Evolutionary conservation across 1,140 invertebrate species (phyloP).

Genomic region (Globodera ellingtonae): DNA sequence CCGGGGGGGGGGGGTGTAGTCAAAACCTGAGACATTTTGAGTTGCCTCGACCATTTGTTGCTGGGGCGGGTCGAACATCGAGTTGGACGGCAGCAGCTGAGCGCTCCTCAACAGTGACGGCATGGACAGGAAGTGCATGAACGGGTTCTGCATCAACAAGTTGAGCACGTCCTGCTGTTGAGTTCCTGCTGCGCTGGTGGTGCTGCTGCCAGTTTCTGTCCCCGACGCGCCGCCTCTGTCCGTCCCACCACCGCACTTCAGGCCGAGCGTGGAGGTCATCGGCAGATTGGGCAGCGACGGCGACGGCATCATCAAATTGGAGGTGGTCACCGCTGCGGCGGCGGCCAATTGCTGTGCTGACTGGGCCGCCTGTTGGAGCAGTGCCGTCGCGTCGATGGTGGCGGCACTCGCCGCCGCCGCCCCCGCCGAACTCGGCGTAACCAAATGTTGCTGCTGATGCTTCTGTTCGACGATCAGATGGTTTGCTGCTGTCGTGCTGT

Average conservation of each 20-base stretch:
- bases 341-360: slow-evolving; percentile 24
- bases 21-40: slow-evolving; percentile 23
- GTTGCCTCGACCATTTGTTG: slow-evolving; percentile 9
- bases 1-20: no score
- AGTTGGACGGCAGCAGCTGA: slow-evolving; percentile 38
- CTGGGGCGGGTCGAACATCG: slow-evolving; percentile 40
- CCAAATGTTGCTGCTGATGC: not conserved
- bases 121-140: slow-evolving; percentile 59
- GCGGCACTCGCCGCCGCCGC: not conserved
- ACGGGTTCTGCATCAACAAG: slow-evolving; percentile 49
- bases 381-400: slow-evolving; percentile 11
- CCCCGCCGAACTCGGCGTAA: not conserved
- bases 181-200: slow-evolving; percentile 5
- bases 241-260: not conserved
- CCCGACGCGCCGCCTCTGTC: slow-evolving; percentile 19
- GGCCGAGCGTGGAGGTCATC: not conserved
- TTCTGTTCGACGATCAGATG: not conserved
- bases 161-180: slow-evolving; percentile 47
- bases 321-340: slow-evolving; percentile 6
- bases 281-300: slow-evolving; percentile 58
- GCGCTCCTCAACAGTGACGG: slow-evolving; percentile 53
- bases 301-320: slow-evolving; percentile 60
- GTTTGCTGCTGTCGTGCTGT: slow-evolving; percentile 48
- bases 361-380: slow-evolving; percentile 24
- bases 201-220: not conserved